phyloP scores from a whole-genome alignment of 2,113 vertebrate genomes.

The Seriola dumerili region DNA sequence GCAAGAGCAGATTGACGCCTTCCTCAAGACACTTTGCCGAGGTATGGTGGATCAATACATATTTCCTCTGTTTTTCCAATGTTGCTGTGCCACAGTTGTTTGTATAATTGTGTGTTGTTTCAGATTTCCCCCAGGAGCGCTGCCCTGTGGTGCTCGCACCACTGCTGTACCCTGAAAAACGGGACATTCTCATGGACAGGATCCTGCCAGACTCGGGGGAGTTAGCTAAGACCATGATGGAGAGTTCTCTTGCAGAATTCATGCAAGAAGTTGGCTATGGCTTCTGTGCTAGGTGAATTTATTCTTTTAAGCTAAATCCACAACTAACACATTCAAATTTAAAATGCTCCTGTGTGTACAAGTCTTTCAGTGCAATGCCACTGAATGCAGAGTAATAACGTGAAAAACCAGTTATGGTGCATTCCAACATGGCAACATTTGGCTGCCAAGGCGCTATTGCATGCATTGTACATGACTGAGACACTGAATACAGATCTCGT shows the following conservation, averaged over 20 bases:
- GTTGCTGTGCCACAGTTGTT: background rate
- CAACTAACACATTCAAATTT: background rate
- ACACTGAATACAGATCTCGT: background rate
- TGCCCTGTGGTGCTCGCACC: slow-evolving; percentile 99
- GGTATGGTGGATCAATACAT: slow-evolving; percentile 78
- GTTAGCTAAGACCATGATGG: slow-evolving; percentile 99
- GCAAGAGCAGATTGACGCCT: slow-evolving; percentile 99
- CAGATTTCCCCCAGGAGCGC: slow-evolving; percentile 99
- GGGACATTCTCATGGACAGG: slow-evolving; percentile 99
- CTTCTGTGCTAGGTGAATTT: slow-evolving; percentile 95
- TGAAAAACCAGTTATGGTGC: background rate
- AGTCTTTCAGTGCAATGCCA: background rate
- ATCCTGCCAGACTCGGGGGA: slow-evolving; percentile 99
- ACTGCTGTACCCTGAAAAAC: slow-evolving; percentile 99
- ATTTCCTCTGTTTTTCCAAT: background rate
- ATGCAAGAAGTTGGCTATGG: slow-evolving; percentile 99
- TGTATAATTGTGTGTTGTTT: slow-evolving; percentile 23
- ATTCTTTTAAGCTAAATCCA: background rate
- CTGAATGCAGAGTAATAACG: background rate
- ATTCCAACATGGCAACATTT: background rate
- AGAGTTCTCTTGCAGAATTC: slow-evolving; percentile 98
- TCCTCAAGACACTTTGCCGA: slow-evolving; percentile 99
- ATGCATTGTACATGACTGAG: background rate
- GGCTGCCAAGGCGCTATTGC: background rate
- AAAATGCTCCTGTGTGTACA: background rate